Percentiles rank a stretch among this genome's conserved stretches.
These are phyloP conservation scores for Micromys minutus DNA, from an alignment of 2,113 vertebrate species.

Conservation along the genomic window DNA sequence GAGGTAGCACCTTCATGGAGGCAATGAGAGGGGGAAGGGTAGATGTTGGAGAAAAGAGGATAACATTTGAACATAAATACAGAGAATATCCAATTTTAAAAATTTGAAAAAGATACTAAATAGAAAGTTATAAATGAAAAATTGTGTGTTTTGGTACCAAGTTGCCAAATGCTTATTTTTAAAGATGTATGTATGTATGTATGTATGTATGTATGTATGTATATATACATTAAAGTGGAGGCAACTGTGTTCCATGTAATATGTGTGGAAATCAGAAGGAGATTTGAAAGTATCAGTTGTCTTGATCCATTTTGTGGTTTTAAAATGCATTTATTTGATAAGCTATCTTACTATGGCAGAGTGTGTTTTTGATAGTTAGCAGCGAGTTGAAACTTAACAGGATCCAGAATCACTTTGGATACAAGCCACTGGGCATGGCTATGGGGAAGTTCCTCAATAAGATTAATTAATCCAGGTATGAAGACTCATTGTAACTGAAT, in stretches of 20 bases:
- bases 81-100: too few relatives aligned
- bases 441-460: background rate
- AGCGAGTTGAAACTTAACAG: background rate
- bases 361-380: background rate
- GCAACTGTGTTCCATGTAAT: background rate
- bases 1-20: too few relatives aligned
- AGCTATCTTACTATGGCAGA: background rate
- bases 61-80: too few relatives aligned
- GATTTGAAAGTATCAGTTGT: background rate
- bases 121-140: background rate
- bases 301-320: background rate
- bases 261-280: background rate
- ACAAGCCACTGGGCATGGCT: background rate
- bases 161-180: background rate
- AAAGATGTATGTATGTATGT: background rate
- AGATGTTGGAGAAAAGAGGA: too few relatives aligned
- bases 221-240: background rate
- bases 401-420: background rate
- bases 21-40: too few relatives aligned
- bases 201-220: background rate
- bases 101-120: too few relatives aligned
- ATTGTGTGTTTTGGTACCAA: background rate
- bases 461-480: background rate
- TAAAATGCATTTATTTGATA: background rate
- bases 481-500: background rate